Evolutionary conservation across 1,140 invertebrate species (phyloP).

Genomic region (Pomacea maculata): DNA sequence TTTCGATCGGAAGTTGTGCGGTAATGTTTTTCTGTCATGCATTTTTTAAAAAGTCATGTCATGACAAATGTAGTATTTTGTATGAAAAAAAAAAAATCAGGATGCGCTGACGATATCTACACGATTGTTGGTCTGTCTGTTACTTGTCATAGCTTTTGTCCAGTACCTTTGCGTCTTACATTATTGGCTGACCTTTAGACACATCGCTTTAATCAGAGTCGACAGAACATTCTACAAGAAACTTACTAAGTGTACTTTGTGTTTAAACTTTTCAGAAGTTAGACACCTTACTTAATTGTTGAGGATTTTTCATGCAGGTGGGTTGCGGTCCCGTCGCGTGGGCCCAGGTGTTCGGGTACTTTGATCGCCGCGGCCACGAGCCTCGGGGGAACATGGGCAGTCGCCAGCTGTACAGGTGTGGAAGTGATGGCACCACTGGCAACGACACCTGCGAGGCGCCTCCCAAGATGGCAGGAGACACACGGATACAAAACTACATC

Average conservation of each 20-base stretch:
- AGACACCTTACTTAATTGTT: no score
- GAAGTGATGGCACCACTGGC: slow-evolving; percentile 26
- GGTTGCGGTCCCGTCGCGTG: slow-evolving; percentile 38
- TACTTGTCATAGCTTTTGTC: no score
- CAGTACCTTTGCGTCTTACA: no score
- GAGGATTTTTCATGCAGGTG: neutral
- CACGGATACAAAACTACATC: slow-evolving; percentile 19
- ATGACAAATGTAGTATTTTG: no score
- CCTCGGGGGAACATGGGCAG: slow-evolving; percentile 5
- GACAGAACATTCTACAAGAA: no score
- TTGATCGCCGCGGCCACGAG: slow-evolving; percentile 25
- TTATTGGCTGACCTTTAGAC: no score
- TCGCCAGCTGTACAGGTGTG: slow-evolving; percentile 25
- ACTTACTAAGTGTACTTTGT: no score
- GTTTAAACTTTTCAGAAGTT: no score
- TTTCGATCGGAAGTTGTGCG: slow-evolving; percentile 17
- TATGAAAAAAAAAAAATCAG: no score
- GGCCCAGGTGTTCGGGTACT: slow-evolving; percentile 35
- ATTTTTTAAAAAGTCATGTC: neutral
- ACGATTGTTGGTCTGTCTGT: no score
- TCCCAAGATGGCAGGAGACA: neutral
- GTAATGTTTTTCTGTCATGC: neutral
- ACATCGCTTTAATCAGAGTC: no score
- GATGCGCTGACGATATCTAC: no score
- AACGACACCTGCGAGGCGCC: slow-evolving; percentile 18